Evolutionary conservation across 1,140 invertebrate species (phyloP).

Genomic region (Drosophila nigrodunni): DNA sequence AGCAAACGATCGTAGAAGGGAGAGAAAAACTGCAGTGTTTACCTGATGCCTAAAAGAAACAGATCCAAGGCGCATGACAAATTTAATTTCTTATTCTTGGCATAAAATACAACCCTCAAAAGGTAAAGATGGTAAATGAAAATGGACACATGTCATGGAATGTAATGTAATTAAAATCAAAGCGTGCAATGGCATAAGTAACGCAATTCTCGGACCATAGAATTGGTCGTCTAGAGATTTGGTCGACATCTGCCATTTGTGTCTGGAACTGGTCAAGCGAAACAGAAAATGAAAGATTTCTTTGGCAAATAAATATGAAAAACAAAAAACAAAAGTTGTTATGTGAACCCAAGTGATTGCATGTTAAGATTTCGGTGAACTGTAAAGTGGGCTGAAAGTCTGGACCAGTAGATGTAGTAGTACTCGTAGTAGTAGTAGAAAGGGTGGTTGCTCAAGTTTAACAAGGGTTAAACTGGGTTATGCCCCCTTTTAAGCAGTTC

Average conservation of each 20-base stretch:
- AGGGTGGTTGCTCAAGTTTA: conserved; percentile 65
- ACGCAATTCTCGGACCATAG: conserved; percentile 19
- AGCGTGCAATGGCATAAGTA: conserved; percentile 74
- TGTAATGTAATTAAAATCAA: conserved; percentile 75
- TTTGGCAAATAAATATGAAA: conserved; percentile 44
- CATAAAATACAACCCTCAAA: conserved; percentile 44
- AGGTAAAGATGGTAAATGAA: conserved; percentile 39
- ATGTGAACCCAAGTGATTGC: conserved; percentile 34
- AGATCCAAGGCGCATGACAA: conserved; percentile 70
- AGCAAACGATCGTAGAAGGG: conserved; percentile 2
- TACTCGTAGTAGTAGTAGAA: background rate
- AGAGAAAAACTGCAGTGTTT: conserved; percentile 16
- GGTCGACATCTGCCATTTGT: conserved; percentile 54
- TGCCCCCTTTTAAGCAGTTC: conserved; percentile 41
- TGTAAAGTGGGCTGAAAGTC: conserved; percentile 62
- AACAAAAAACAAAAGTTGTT: conserved; percentile 18
- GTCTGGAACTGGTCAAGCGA: conserved; percentile 64
- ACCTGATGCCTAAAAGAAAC: conserved; percentile 29
- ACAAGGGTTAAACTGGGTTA: conserved; percentile 72
- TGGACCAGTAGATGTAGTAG: conserved; percentile 33
- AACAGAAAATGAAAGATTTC: conserved; percentile 5
- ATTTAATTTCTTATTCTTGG: conserved; percentile 78
- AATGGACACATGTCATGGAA: conserved; percentile 72
- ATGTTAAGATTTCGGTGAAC: conserved; percentile 46
- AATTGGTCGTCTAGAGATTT: conserved; percentile 22